phyloP scores from a whole-genome alignment of 2,888 invertebrate genomes.

The Calameuta idolon region DNA sequence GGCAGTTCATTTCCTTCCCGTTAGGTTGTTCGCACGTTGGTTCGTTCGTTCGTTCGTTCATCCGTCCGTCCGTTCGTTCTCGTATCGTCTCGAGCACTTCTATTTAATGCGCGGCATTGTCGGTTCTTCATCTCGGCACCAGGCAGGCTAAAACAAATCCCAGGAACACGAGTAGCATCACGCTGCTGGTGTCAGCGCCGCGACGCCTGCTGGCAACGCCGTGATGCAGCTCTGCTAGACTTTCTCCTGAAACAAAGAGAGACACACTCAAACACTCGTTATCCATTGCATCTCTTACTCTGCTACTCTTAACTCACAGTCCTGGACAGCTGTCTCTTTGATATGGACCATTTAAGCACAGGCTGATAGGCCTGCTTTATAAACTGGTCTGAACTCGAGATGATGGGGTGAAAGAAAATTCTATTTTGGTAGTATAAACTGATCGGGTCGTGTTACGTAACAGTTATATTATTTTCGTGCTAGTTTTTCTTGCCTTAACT shows the following conservation, averaged over 20 bases:
- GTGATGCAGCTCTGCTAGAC: constrained; percentile 73
- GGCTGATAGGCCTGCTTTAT: background rate
- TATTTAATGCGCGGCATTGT: constrained; percentile 25
- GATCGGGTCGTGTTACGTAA: background rate
- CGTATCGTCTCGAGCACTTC: constrained; percentile 14
- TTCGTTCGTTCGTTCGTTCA: too few relatives aligned
- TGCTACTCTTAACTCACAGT: background rate
- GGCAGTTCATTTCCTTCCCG: background rate
- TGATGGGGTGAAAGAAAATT: background rate
- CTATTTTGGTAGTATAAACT: background rate
- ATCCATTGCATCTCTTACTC: background rate
- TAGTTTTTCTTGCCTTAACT: background rate
- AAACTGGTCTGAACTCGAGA: background rate
- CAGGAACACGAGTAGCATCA: constrained; percentile 40
- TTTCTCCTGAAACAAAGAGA: constrained; percentile 70
- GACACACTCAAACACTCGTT: constrained; percentile 44
- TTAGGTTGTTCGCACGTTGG: background rate
- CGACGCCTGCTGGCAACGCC: constrained; percentile 51
- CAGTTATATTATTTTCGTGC: background rate
- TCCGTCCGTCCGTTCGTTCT: background rate
- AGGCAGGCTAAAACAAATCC: constrained; percentile 45
- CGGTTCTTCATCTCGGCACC: constrained; percentile 60
- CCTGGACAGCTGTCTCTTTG: background rate
- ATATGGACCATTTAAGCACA: background rate
- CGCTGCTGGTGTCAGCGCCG: constrained; percentile 10